Evolutionary conservation across 1,140 invertebrate species (phyloP), one percentile per base, ranked within the genome.

Genomic region (Rhynchophorus ferrugineus): DNA sequence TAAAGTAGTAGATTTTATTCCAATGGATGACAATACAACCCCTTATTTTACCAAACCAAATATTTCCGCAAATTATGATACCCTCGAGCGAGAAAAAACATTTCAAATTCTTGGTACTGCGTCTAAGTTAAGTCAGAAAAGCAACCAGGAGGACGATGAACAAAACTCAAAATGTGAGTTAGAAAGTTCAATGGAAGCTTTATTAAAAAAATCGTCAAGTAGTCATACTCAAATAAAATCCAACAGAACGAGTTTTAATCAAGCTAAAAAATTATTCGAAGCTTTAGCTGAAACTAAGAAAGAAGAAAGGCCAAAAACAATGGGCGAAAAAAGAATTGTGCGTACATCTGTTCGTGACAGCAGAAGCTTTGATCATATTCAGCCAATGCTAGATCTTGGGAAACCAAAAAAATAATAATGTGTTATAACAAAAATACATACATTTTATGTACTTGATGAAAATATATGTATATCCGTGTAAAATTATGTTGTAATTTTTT

Each of bases 1-100:
- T 6, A 57, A 60, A 38, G 44, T 60, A 9, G 34, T 61, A 9
- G 57, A 58, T 46, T 61, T 58, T 20, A 50, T 61, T 7, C 59
- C 59, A 0, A 29, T 61, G 37, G 59, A 61, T 36, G 48, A 57
- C 11, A 16, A 38, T n/a, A 59, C 49, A 9, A 55, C 47, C 11
- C 45, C 55, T 3, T 18, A 52, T 29, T 58, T 56, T 34, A 45
- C 49, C 11, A 53, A 54, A n/a, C 29, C 34, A 13, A 11, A 20
- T 11, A 29, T 8, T 9, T 46, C 11, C 19, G 24, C 17, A 16
- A 24, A 34, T 19, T 57, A 53, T 33, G 37, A 58, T 24, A 59
- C 57, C 9, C 33, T 59, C 8, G 57, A 59, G 36, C 24, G 57
- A 14, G 57, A 59, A 18, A 59, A 53, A 41, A 51, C 52, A 3